Percentiles rank a stretch among this genome's conserved stretches.
Conservation (phyloP, 2,888 invertebrate species). For the Sphaerophoria taeniata region DNA sequence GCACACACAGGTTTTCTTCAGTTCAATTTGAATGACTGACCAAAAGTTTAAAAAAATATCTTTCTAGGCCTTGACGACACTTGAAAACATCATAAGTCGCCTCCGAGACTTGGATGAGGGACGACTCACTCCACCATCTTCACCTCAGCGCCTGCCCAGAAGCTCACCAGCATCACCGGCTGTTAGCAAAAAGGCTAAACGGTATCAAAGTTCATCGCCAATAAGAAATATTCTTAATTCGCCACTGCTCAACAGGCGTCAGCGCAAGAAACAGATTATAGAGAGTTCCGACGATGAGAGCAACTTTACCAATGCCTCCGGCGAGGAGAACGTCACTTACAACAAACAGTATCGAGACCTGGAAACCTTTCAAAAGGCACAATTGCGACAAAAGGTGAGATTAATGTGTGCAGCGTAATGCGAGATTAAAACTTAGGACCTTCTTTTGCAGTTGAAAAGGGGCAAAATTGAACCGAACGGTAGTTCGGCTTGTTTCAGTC, state of each 20-base stretch:
- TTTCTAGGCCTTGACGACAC: conserved; percentile 84
- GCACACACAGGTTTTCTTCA: conserved; percentile 81
- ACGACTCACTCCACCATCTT: conserved; percentile 83
- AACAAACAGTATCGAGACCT: conserved; percentile 92
- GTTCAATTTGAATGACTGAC: background rate
- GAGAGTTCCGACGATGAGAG: conserved; percentile 94
- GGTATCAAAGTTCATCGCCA: conserved; percentile 91
- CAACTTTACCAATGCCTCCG: conserved; percentile 84
- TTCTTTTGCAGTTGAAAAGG: conserved; percentile 87
- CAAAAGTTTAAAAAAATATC: background rate
- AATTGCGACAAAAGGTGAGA: conserved; percentile 93
- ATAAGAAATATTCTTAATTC: conserved; percentile 92
- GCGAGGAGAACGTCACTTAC: conserved; percentile 83
- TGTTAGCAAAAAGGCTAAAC: conserved; percentile 88
- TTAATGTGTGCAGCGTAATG: conserved; percentile 17
- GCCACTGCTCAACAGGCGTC: conserved; percentile 90
- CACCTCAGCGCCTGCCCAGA: conserved; percentile 87
- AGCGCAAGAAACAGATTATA: conserved; percentile 88
- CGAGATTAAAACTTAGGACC: conserved; percentile 18
- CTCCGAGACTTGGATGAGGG: conserved; percentile 84
- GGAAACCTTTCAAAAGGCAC: conserved; percentile 96
- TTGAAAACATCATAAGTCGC: conserved; percentile 85
- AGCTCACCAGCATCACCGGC: conserved; percentile 91
- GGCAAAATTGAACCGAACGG: conserved; percentile 86
- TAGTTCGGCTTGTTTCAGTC: conserved; percentile 80